Conservation (phyloP, 2,888 invertebrate species). For the Cacoxenus indagator region DNA sequence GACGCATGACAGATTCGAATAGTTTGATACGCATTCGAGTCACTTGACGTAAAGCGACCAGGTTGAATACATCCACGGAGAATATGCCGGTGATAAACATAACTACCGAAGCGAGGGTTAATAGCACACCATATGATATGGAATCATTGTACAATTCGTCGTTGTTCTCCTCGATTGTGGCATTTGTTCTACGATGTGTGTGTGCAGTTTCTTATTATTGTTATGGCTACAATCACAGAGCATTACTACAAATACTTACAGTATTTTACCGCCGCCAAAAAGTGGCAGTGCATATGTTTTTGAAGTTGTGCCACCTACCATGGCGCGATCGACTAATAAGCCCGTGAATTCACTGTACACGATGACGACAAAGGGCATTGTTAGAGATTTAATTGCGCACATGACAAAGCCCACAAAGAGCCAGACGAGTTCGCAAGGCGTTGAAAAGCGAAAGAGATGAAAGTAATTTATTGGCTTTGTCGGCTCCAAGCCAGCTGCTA, state of each 20-base stretch:
- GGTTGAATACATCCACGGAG: conserved; percentile 79
- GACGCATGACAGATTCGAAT: conserved; percentile 77
- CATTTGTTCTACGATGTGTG: conserved; percentile 71
- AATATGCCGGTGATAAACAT: conserved; percentile 77
- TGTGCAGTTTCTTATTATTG: background rate
- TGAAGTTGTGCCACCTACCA: conserved; percentile 74
- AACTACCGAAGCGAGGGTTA: conserved; percentile 73
- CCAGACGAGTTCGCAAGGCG: conserved; percentile 73
- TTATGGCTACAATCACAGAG: background rate
- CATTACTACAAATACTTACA: conserved; percentile 68
- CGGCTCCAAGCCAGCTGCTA: conserved; percentile 56
- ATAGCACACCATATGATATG: conserved; percentile 77
- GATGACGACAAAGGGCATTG: conserved; percentile 79
- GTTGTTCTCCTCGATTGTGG: conserved; percentile 73
- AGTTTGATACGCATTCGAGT: conserved; percentile 76
- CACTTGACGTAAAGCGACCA: conserved; percentile 77
- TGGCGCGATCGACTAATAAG: conserved; percentile 78
- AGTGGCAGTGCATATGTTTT: conserved; percentile 74
- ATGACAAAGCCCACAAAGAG: conserved; percentile 74
- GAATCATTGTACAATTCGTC: conserved; percentile 78
- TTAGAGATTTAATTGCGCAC: conserved; percentile 75
- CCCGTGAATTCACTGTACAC: conserved; percentile 82
- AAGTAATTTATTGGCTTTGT: conserved; percentile 58
- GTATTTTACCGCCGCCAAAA: conserved; percentile 77
- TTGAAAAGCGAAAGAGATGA: conserved; percentile 74